Evolutionary conservation across 2,113 vertebrate species (phyloP), one percentile per base, ranked within the genome.

Genomic region (Heterotilapia buettikoferi): DNA sequence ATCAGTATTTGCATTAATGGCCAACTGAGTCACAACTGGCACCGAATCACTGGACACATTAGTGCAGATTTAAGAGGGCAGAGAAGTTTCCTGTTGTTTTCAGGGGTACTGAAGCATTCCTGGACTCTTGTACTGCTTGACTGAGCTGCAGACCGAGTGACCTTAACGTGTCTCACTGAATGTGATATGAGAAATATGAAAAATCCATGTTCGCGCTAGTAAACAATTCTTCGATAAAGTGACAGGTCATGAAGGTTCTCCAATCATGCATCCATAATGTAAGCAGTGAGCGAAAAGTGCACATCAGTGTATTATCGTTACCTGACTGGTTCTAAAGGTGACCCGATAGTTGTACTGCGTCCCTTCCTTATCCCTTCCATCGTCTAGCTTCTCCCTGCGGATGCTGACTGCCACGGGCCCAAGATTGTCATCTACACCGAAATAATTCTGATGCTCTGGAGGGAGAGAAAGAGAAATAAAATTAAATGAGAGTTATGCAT

Each of bases 391-490:
- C 93, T 99, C 99, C 86, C 99, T 97, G 66, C 99, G 97, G 91
- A 99, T 93, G 91, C 99, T 99, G 73, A 99, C 96, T 2, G 98
- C 99, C 92, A 99, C 98, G 0, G 99, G 99, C 52, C 99, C 99
- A 71, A 99, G 97, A 95, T 97, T 97, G 84, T 99, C 99, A 90
- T 99, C 99, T 33, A 98, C 96, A 43, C 98, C 99, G 56, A 99
- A 99, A 94, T 99, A 99, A 96, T 99, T 99, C 92, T 99, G 99
- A 95, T 99, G 99, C 21, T 99, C 98, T 98, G 95, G 43, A 87
- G 24, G 43, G 24, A 47, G 18, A 50, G 9, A 29, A 47, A 16
- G 50, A 10, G 36, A 29, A 11, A 50, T 47, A 43, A 31, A 24
- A 89, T 73, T 36, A 89, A 31, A 38, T 31, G 1, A 6, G 26